These are phyloP conservation scores for Morone saxatilis DNA, from an alignment of 2,113 vertebrate genomes.

Conservation along the genomic window DNA sequence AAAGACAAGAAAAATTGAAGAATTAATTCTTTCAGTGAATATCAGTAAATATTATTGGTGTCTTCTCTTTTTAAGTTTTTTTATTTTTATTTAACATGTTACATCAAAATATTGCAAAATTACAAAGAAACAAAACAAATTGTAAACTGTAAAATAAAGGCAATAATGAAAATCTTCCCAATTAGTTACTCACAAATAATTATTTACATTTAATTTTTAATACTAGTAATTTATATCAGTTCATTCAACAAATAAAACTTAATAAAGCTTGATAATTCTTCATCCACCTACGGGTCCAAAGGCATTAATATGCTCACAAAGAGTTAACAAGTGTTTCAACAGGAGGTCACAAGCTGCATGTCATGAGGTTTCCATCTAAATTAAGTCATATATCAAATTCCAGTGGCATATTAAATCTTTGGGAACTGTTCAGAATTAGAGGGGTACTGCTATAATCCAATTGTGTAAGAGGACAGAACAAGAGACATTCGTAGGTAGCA, in stretches of 20 bases:
- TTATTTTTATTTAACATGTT: not conserved
- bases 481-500: slow-evolving; percentile 43
- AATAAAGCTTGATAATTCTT: not conserved
- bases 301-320: slow-evolving; percentile 61
- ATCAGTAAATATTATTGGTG: not conserved
- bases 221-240: not conserved
- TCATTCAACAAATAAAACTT: not conserved
- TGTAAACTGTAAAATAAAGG: not conserved
- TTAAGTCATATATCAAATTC: slow-evolving; percentile 84
- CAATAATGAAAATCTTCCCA: not conserved
- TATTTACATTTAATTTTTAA: not conserved
- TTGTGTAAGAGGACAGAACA: slow-evolving; percentile 74
- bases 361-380: slow-evolving; percentile 85
- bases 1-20: not conserved
- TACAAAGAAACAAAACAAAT: not conserved
- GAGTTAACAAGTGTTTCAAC: slow-evolving; percentile 68
- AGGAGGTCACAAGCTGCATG: slow-evolving; percentile 80
- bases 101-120: not conserved
- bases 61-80: not conserved
- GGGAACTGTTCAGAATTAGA: slow-evolving; percentile 73
- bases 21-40: not conserved
- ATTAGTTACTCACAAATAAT: not conserved
- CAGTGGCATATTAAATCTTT: slow-evolving; percentile 84
- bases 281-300: not conserved
- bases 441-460: slow-evolving; percentile 80